Conservation (phyloP, 2,888 invertebrate species). For the Sepiola atlantica region DNA sequence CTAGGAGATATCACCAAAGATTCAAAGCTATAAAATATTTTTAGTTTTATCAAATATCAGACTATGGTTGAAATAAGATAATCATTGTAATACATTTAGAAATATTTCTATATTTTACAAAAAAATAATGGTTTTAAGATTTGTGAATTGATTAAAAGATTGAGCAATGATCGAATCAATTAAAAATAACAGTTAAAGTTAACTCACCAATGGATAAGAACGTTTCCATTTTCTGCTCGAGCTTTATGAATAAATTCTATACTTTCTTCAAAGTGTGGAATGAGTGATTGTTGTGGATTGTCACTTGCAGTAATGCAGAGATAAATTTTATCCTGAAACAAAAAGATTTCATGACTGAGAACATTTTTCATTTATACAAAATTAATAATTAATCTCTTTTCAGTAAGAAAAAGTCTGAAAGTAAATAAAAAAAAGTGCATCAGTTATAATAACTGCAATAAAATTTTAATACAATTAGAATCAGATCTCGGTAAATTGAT, state of each 20-base stretch:
- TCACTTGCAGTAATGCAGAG: conserved; percentile 97
- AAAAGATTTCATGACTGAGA: conserved; percentile 50
- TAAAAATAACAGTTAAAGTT: background rate
- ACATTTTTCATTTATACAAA: background rate
- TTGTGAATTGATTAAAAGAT: background rate
- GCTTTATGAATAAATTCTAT: conserved; percentile 98
- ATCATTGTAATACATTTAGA: too few relatives aligned
- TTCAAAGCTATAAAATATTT: too few relatives aligned
- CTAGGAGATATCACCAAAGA: too few relatives aligned
- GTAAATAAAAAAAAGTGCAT: too few relatives aligned
- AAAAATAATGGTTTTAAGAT: background rate
- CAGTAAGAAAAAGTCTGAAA: too few relatives aligned
- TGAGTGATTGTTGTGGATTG: conserved; percentile 92
- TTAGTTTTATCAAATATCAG: too few relatives aligned
- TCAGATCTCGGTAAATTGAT: too few relatives aligned
- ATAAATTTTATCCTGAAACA: conserved; percentile 92
- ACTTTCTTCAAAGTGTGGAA: conserved; percentile 92
- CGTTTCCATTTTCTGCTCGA: conserved; percentile 89
- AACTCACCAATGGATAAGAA: conserved; percentile 90
- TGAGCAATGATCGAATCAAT: background rate
- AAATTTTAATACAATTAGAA: too few relatives aligned
- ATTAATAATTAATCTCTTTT: background rate
- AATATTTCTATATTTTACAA: too few relatives aligned
- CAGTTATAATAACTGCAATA: too few relatives aligned
- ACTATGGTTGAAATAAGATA: too few relatives aligned